A percentile compares a stretch with the other conserved stretches of the same genome.
Conservation (phyloP, 2,113 vertebrate genomes). For the Proterorhinus semilunaris region DNA sequence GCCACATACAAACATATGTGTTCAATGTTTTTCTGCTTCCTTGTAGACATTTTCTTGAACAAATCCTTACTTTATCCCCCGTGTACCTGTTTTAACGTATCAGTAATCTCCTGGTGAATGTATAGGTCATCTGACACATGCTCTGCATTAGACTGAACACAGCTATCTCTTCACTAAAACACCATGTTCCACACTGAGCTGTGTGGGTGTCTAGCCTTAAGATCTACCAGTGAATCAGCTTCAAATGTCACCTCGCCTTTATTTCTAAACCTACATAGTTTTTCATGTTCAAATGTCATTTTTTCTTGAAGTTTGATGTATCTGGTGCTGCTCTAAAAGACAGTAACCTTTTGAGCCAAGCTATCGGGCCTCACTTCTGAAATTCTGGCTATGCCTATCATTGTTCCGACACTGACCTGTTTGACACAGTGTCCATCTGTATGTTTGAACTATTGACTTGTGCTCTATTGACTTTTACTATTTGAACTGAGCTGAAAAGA, state of each 20-base stretch:
- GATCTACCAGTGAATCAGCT: constrained; percentile 68
- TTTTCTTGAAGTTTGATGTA: constrained; percentile 42
- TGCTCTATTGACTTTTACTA: constrained; percentile 65
- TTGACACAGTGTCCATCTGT: constrained; percentile 55
- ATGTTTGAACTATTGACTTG: constrained; percentile 67
- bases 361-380: constrained; percentile 40
- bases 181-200: constrained; percentile 55
- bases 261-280: constrained; percentile 53
- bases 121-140: constrained; percentile 64
- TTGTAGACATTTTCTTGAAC: neutral
- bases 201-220: constrained; percentile 64
- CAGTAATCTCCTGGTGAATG: constrained; percentile 52
- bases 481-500: constrained; percentile 67
- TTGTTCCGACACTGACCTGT: constrained; percentile 42
- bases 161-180: constrained; percentile 63
- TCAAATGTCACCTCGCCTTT: constrained; percentile 70
- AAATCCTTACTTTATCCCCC: constrained; percentile 9
- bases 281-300: constrained; percentile 71
- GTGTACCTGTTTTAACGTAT: constrained; percentile 29
- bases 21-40: constrained; percentile 4
- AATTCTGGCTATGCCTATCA: constrained; percentile 37
- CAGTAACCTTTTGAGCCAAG: constrained; percentile 46
- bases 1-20: constrained; percentile 10
- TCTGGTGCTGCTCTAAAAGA: constrained; percentile 44
- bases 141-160: constrained; percentile 53